Percentiles rank a stretch among this genome's conserved stretches.
Conservation (phyloP, 2,113 vertebrate genomes). For the Procavia capensis region DNA sequence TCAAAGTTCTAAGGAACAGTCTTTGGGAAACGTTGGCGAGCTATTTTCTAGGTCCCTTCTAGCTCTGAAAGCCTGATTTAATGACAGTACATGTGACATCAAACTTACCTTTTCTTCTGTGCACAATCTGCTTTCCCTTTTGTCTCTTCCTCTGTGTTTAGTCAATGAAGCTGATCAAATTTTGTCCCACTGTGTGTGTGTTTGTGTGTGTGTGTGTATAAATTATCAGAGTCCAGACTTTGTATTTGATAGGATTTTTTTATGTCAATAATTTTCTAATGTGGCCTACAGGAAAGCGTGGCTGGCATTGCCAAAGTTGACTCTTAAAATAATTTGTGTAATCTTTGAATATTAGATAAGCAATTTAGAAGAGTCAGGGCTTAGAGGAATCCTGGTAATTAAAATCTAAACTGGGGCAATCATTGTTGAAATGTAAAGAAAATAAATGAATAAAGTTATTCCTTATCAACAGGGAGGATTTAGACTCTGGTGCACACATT, state of each 20-base stretch:
- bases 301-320: neutral
- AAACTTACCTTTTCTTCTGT: neutral
- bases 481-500: neutral
- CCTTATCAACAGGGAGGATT: neutral
- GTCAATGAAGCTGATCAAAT: neutral
- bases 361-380: conserved; percentile 18
- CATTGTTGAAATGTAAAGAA: conserved; percentile 4
- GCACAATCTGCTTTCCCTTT: neutral
- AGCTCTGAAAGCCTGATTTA: conserved; percentile 21
- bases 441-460: neutral
- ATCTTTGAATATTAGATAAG: neutral
- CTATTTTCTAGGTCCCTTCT: neutral
- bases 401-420: neutral
- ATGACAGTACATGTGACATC: neutral
- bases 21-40: neutral
- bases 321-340: neutral
- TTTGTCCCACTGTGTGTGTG: neutral
- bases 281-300: neutral
- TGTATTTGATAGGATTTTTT: neutral
- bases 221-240: neutral
- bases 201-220: neutral
- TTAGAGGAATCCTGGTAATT: conserved; percentile 5
- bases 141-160: neutral
- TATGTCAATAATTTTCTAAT: neutral
- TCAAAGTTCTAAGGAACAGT: neutral